Evolutionary conservation across 1,140 invertebrate genomes (phyloP).

Genomic region (Camponotus floridanus): DNA sequence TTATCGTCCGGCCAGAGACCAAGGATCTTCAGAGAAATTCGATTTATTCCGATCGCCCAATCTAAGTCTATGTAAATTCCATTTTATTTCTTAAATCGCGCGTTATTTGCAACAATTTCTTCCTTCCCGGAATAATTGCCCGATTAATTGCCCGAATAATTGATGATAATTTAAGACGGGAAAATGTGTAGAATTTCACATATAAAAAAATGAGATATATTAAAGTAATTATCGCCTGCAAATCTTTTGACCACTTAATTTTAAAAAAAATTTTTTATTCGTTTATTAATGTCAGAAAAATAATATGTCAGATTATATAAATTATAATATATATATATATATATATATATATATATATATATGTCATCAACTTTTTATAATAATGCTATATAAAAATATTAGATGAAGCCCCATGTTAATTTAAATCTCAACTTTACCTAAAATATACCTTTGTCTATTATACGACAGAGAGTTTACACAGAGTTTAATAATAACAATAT

Average conservation of each 20-base stretch:
- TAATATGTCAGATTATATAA: background rate
- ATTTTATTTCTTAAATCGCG: background rate
- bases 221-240: background rate
- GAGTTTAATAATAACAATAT: background rate
- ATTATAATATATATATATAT: no score
- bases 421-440: background rate
- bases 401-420: background rate
- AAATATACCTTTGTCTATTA: background rate
- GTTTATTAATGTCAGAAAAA: background rate
- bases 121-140: no score
- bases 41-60: conserved; percentile 64
- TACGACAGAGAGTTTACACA: background rate
- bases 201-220: background rate
- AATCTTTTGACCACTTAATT: background rate
- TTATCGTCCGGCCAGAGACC: conserved; percentile 41
- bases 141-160: background rate
- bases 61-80: conserved; percentile 52
- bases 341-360: no score
- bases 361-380: background rate
- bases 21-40: conserved; percentile 27
- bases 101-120: background rate
- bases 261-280: background rate
- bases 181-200: conserved; percentile 1
- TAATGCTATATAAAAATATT: background rate
- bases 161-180: background rate